These are phyloP conservation scores for Tenodera sinensis DNA, from an alignment of 2,888 invertebrate genomes.

Conservation along the genomic window DNA sequence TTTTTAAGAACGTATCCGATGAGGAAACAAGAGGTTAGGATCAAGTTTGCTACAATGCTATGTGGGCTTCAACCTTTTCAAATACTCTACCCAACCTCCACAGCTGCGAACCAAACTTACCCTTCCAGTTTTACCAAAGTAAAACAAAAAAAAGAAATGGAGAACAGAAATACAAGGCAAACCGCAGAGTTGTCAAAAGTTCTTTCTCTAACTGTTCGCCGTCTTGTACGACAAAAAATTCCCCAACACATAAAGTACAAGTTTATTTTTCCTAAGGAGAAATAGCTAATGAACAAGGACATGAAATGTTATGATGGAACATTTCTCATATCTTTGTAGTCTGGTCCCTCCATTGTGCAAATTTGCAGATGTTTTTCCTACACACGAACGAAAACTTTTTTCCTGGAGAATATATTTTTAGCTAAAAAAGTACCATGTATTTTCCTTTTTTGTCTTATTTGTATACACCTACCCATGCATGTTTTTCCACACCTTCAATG, in stretches of 20 bases:
- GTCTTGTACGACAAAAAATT: background rate
- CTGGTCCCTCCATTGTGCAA: background rate
- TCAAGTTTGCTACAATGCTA: background rate
- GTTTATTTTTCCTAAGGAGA: background rate
- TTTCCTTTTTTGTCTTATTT: no score
- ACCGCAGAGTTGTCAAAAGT: background rate
- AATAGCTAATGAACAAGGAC: background rate
- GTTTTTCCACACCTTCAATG: no score
- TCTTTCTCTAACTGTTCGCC: background rate
- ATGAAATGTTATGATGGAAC: background rate
- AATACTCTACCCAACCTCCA: background rate
- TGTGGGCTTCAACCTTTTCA: background rate
- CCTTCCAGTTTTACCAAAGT: background rate
- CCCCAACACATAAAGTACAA: background rate
- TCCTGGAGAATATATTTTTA: no score
- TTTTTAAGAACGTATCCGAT: background rate
- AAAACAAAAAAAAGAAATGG: background rate
- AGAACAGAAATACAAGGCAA: background rate
- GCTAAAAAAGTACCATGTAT: no score
- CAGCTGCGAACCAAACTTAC: background rate
- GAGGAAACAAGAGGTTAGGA: background rate
- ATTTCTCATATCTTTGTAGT: background rate
- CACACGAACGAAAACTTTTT: background rate
- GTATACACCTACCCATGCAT: no score
- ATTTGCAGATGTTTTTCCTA: background rate